Base-by-base conservation (phyloP, 2,797 vertebrate genomes). In the Manis crassicaudata region DNA sequence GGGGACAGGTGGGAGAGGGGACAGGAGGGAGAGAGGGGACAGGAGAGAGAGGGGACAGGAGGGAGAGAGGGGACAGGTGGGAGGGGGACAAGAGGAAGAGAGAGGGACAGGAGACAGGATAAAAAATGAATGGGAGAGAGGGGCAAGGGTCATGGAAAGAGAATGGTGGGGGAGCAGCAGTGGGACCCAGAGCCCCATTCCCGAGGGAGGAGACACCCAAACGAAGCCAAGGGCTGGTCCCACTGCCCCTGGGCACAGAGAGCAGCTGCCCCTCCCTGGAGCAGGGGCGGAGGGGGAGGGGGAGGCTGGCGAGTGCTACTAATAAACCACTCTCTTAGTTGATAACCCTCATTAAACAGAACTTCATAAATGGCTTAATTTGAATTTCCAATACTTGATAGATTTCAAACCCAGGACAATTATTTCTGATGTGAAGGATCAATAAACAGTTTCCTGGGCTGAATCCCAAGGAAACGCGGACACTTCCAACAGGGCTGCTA, bases 391-490 rank as follows among this genome's bases (percentile, higher is more conserved):
- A 72, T 79, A 92, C 84, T 92, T 83, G 73, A 75, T 52, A 76
- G 54, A 79, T 80, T 88, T 97, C 95, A 93, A 96, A 95, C n/a
- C 10, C 76, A 91, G 76, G 95, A 35, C 54, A 18, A 96, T 97
- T 95, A 90, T 87, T 90, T 93, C 82, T 90, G 73, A 96, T 79
- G 68, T 60, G 73, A 97, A 75, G 73, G 84, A 94, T 11, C 40
- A 95, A 93, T 96, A 95, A 89, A 1, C 5, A n/a, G 50, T 85
- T 95, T 32, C 68, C 27, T 94, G 1, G 72, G n/a, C 60, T 0
- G 1, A 77, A 14, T 96, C 80, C 88, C 94, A 70, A 35, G 73
- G 92, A 77, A 88, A 17, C 12, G 46, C 35, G 80, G 75, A 63
- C n/a, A 16, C 81, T 75, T 91, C 77, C 54, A 95, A 72, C 25